Percentiles rank a stretch among this genome's conserved stretches.
Conservation (phyloP, 2,888 invertebrate species). For the Tromatobia lineatoria region DNA sequence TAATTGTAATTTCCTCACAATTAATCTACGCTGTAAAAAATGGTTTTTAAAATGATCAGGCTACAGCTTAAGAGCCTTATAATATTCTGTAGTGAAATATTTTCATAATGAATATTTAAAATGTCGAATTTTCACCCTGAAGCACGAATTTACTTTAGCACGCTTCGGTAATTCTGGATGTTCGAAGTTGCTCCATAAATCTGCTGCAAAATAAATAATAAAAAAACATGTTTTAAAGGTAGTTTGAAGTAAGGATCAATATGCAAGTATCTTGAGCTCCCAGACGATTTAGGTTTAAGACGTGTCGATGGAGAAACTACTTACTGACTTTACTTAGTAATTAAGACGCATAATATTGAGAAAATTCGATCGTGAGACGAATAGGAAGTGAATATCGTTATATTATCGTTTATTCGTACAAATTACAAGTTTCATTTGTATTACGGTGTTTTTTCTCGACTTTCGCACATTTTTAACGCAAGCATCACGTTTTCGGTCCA, state of each 20-base stretch:
- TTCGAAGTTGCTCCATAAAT: neutral
- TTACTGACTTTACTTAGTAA: neutral
- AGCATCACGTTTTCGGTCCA: neutral
- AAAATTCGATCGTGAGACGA: neutral
- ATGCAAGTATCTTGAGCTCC: neutral
- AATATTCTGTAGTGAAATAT: neutral
- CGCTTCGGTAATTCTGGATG: neutral
- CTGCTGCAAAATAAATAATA: neutral
- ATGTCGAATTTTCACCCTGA: neutral
- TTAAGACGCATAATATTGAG: neutral
- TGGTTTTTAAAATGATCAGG: too few relatives aligned
- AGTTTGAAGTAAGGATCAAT: neutral
- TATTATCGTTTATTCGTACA: neutral
- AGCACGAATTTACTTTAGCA: neutral
- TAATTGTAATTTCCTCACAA: too few relatives aligned
- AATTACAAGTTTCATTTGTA: constrained; percentile 19
- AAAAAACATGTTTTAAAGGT: neutral
- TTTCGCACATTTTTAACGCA: neutral
- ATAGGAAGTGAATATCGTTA: neutral
- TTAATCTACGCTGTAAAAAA: too few relatives aligned
- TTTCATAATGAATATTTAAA: neutral
- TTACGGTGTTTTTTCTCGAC: neutral
- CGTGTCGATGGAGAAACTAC: constrained; percentile 2
- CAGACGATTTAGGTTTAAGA: neutral
- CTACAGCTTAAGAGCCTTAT: neutral